phyloP scores from a whole-genome alignment of 2,113 vertebrate genomes.

The Sus scrofa region DNA sequence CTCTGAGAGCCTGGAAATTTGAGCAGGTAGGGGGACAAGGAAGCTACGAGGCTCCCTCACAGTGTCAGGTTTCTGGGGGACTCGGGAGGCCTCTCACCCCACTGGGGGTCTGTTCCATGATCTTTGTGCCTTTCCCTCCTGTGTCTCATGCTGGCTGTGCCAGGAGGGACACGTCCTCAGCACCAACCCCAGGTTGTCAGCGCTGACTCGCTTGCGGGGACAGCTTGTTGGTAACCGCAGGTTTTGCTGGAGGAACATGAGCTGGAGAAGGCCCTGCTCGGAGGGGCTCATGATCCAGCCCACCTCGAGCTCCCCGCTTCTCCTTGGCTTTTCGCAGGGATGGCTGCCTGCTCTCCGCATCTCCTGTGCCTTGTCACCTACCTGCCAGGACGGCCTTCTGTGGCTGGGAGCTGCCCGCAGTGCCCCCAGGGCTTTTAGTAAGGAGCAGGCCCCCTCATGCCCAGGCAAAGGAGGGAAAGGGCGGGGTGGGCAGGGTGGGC shows the following conservation, averaged over 20 bases:
- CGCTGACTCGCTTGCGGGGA: background rate
- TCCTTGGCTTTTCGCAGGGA: constrained; percentile 66
- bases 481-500: background rate
- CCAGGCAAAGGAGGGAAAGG: background rate
- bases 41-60: background rate
- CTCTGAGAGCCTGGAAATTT: constrained; percentile 55
- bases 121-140: background rate
- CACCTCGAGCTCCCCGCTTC: background rate
- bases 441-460: constrained; percentile 70
- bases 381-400: constrained; percentile 87
- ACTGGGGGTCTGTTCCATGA: background rate
- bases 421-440: constrained; percentile 92
- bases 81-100: background rate
- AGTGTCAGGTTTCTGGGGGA: background rate
- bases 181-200: background rate
- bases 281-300: background rate
- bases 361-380: constrained; percentile 83
- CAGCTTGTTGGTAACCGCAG: background rate
- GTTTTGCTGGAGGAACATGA: background rate
- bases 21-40: background rate
- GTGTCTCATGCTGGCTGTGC: background rate
- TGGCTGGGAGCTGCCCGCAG: constrained; percentile 88
- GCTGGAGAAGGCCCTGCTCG: background rate
- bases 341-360: constrained; percentile 39
- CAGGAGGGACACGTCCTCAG: background rate